Conservation (phyloP, 2,113 vertebrate genomes). For the Cairina moschata region DNA sequence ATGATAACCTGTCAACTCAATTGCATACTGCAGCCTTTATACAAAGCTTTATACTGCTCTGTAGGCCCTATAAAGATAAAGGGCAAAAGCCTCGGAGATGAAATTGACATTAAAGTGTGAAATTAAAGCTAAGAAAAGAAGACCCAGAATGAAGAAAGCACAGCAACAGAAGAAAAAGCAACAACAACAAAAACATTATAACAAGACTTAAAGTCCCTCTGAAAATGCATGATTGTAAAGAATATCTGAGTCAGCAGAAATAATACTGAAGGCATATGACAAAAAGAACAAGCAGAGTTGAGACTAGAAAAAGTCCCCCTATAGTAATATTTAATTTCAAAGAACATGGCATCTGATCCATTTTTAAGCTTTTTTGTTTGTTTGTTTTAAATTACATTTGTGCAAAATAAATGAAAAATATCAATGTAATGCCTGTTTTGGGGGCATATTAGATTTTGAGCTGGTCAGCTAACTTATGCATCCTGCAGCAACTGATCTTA, state of each 20-base stretch:
- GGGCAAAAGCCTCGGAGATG: background rate
- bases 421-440: background rate
- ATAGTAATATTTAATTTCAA: background rate
- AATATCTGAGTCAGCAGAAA: conserved; percentile 1
- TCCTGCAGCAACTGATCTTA: background rate
- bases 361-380: background rate
- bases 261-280: background rate
- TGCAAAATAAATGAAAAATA: background rate
- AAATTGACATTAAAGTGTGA: background rate
- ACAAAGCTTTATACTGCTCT: background rate
- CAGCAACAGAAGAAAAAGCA: background rate
- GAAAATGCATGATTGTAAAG: background rate
- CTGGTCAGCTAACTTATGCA: background rate
- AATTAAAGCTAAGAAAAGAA: conserved; percentile 15
- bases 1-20: background rate
- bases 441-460: background rate
- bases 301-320: background rate
- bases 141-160: conserved; percentile 21
- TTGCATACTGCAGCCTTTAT: background rate
- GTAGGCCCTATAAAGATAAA: background rate
- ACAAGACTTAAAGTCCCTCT: background rate
- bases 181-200: background rate
- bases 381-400: background rate
- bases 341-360: background rate
- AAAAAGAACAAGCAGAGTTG: background rate